phyloP scores from a whole-genome alignment of 2,797 vertebrate species.

The Gadopsis bispinosus region DNA sequence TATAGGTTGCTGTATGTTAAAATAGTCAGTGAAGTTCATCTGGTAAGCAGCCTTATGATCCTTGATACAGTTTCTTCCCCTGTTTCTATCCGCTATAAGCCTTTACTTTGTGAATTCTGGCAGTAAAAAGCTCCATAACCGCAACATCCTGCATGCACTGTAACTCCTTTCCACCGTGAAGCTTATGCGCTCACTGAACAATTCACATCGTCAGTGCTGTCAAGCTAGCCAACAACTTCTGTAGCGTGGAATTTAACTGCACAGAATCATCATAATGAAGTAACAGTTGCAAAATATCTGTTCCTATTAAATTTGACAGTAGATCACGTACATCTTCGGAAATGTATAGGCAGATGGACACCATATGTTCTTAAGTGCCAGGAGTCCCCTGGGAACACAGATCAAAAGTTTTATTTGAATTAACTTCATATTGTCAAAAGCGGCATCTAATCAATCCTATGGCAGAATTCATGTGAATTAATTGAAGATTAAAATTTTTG shows the following conservation, averaged over 20 bases:
- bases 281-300: conserved; percentile 5
- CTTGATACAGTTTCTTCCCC: not conserved
- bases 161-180: not conserved
- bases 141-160: conserved; percentile 35
- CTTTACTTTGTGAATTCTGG: conserved; percentile 24
- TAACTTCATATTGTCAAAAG: conserved; percentile 8
- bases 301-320: conserved; percentile 31
- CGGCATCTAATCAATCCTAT: not conserved
- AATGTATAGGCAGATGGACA: conserved; percentile 52
- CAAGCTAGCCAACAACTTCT: not conserved
- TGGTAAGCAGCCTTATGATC: conserved; percentile 25
- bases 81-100: conserved; percentile 14
- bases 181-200: not conserved
- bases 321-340: conserved; percentile 25
- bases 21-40: conserved; percentile 13
- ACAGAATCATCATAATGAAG: not conserved
- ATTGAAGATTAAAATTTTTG: not conserved
- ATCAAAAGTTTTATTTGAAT: conserved; percentile 6
- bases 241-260: not conserved
- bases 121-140: conserved; percentile 27
- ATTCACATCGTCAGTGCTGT: not conserved
- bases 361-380: conserved; percentile 50
- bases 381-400: conserved; percentile 17
- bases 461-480: not conserved
- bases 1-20: not conserved